Conservation (phyloP, 2,888 invertebrate genomes). For the Heliconius ismenius region DNA sequence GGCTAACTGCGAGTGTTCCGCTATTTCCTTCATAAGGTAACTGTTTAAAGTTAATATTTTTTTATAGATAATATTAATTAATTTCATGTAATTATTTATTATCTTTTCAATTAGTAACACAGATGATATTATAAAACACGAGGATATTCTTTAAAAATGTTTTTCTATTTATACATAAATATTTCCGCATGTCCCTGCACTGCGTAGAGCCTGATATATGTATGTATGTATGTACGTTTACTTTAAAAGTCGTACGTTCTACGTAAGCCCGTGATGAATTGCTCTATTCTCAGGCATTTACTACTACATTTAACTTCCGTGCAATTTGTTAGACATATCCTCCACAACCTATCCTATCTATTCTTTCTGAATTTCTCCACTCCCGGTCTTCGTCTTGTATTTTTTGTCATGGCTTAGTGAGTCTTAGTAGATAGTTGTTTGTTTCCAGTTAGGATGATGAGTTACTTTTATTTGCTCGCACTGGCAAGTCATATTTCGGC, state of each 20-base stretch:
- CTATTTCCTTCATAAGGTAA: too few relatives aligned
- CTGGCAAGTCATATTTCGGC: not conserved
- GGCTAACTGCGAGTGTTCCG: too few relatives aligned
- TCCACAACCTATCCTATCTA: not conserved
- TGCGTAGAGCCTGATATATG: slow-evolving; percentile 10
- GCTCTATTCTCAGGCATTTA: slow-evolving; percentile 15
- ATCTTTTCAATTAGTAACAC: too few relatives aligned
- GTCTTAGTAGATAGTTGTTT: not conserved
- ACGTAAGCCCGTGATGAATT: slow-evolving; percentile 18
- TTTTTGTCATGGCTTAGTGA: not conserved
- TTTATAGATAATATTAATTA: too few relatives aligned
- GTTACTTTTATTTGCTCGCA: not conserved
- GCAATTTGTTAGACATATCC: slow-evolving; percentile 14
- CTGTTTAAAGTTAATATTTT: too few relatives aligned
- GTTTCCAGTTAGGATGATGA: not conserved
- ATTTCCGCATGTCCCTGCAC: not conserved
- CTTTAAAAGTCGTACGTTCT: slow-evolving; percentile 12
- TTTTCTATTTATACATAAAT: not conserved
- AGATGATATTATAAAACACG: too few relatives aligned
- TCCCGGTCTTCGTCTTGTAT: not conserved
- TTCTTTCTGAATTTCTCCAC: not conserved
- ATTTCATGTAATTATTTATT: too few relatives aligned
- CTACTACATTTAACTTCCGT: slow-evolving; percentile 2
- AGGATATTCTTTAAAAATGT: not conserved
- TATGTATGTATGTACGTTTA: slow-evolving; percentile 1